These are phyloP conservation scores for Talpa occidentalis DNA, from an alignment of 2,113 vertebrate species.

Conservation along the genomic window DNA sequence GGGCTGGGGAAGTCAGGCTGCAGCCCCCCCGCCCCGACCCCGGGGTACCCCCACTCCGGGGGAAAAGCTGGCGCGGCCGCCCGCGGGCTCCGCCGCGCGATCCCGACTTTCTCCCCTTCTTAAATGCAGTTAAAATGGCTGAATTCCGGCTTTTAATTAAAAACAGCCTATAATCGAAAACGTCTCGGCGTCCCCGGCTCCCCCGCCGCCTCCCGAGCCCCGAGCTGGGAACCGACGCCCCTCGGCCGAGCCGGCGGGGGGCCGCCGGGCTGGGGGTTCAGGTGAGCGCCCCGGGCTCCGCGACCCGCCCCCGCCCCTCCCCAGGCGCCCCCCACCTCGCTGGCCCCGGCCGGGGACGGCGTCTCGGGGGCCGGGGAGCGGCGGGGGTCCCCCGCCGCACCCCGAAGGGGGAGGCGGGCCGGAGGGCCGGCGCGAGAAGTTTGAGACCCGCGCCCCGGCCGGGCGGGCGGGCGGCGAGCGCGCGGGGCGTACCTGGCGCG, in stretches of 20 bases:
- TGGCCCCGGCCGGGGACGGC: background rate
- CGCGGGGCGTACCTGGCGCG: constrained; percentile 73
- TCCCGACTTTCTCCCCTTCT: constrained; percentile 57
- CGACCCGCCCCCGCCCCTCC: constrained; percentile 21
- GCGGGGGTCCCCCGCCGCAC: background rate
- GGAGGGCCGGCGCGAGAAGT: constrained; percentile 51
- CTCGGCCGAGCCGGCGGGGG: background rate
- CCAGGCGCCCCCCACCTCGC: background rate
- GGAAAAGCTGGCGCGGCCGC: constrained; percentile 38
- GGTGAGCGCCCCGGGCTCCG: background rate
- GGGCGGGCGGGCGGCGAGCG: background rate
- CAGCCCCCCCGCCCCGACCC: background rate
- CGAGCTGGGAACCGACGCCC: constrained; percentile 25
- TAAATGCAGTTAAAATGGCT: constrained; percentile 82
- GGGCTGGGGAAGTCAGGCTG: constrained; percentile 45
- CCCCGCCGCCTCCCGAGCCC: constrained; percentile 15
- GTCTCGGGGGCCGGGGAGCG: background rate
- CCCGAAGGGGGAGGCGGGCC: background rate
- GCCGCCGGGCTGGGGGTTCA: background rate
- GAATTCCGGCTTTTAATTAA: constrained; percentile 87
- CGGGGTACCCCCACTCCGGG: background rate
- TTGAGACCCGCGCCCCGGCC: constrained; percentile 57
- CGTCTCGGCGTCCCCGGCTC: constrained; percentile 53
- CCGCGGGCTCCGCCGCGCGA: constrained; percentile 6
- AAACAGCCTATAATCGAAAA: constrained; percentile 80